Conservation (phyloP, 2,797 vertebrate species). For the Premnoplex brunnescens region DNA sequence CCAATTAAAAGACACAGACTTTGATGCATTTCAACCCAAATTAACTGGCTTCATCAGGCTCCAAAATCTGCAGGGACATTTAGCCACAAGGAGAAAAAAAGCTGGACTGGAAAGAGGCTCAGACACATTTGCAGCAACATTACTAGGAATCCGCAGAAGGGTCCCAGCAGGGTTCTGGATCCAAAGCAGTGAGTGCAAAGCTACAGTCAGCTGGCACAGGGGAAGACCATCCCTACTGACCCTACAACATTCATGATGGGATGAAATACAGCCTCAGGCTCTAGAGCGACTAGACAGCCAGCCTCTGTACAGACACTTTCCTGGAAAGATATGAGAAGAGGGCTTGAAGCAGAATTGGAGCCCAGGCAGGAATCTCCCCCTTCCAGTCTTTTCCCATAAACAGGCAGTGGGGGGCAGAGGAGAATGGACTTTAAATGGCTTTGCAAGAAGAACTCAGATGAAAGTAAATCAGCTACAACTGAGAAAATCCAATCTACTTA, state of each 20-base stretch:
- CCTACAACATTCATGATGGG: neutral
- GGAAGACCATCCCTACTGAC: neutral
- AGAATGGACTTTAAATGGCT: conserved; percentile 35
- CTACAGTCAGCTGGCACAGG: neutral
- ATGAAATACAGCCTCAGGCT: neutral
- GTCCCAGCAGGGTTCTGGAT: neutral
- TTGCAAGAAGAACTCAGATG: conserved; percentile 18
- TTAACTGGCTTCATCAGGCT: neutral
- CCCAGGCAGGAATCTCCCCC: neutral
- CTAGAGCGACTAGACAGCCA: neutral
- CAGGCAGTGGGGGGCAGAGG: neutral
- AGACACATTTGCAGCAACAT: accelerated
- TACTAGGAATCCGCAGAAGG: neutral
- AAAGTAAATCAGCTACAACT: conserved; percentile 58
- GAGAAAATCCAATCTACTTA: conserved; percentile 64
- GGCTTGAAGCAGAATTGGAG: neutral
- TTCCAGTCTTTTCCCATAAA: neutral
- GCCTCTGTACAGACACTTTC: neutral
- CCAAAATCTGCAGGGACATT: neutral
- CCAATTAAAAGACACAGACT: neutral
- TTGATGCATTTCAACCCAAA: neutral
- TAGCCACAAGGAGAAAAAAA: neutral
- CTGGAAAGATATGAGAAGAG: neutral
- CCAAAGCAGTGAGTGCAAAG: neutral
- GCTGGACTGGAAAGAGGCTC: neutral